These are phyloP conservation scores for Mercenaria mercenaria DNA, from an alignment of 1,140 invertebrate species.

Conservation along the genomic window DNA sequence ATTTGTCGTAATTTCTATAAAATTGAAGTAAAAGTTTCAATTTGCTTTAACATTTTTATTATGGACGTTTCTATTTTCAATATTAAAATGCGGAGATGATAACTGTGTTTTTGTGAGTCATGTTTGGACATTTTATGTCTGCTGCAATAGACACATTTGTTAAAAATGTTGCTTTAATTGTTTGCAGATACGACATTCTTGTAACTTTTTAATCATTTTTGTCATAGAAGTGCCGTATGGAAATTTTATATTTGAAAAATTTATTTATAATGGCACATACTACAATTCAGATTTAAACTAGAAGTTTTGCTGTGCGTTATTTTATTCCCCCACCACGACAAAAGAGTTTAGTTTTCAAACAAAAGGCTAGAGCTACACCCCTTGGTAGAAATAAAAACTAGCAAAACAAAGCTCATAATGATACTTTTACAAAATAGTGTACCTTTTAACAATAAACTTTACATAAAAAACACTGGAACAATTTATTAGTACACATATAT, in stretches of 20 bases:
- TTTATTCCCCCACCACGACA: background rate
- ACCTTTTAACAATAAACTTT: background rate
- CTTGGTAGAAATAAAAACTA: background rate
- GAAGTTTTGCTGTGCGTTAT: background rate
- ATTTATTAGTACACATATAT: too few species aligned
- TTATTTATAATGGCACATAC: slow-evolving; percentile 1
- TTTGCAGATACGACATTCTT: slow-evolving; percentile 16
- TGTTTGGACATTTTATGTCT: background rate
- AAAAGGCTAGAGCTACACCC: background rate
- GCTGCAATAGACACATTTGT: background rate
- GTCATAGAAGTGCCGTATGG: background rate
- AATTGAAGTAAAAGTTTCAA: background rate
- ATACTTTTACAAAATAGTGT: background rate
- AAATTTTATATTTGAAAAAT: background rate
- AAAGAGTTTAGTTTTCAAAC: background rate
- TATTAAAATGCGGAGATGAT: background rate
- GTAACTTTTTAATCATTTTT: background rate
- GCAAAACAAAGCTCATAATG: slow-evolving; percentile 10
- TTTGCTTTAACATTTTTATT: background rate
- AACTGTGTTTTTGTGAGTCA: background rate
- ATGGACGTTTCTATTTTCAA: background rate
- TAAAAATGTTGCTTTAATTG: background rate
- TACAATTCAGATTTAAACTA: slow-evolving; percentile 13
- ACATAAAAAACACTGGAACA: background rate
- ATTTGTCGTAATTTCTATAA: background rate